Conservation (phyloP, 2,113 vertebrate species). For the Aleadryas rufinucha region DNA sequence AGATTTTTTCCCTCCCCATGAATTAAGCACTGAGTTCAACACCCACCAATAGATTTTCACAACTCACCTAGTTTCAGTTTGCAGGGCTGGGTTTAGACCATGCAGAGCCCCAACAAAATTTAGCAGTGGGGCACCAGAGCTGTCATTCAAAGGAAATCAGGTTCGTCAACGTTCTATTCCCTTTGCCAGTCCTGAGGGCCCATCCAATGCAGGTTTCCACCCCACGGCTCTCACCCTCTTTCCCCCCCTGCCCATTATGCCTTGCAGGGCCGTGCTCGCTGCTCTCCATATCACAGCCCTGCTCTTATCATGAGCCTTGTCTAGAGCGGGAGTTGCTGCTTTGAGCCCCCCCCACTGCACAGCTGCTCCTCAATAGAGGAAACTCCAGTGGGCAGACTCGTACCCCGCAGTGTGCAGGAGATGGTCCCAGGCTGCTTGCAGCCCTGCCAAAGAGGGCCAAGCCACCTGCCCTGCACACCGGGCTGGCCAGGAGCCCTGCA, state of each 20-base stretch:
- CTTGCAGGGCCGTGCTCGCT: rapidly evolving
- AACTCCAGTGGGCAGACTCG: rapidly evolving
- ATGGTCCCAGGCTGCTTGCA: neutral
- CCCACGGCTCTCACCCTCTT: neutral
- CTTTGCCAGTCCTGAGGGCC: neutral
- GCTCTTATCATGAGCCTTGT: neutral
- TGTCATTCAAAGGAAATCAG: neutral
- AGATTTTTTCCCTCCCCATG: neutral
- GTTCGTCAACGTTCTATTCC: neutral
- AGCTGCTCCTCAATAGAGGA: neutral
- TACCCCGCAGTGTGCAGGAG: neutral
- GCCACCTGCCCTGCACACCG: neutral
- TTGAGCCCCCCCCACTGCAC: neutral
- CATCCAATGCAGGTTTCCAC: neutral
- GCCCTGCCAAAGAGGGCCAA: neutral
- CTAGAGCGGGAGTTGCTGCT: neutral
- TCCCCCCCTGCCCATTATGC: too few relatives aligned
- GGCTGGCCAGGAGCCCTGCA: neutral
- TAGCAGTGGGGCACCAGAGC: neutral
- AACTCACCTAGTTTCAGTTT: neutral
- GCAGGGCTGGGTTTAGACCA: neutral
- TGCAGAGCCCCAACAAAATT: neutral
- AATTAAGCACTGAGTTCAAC: neutral
- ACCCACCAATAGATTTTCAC: neutral
- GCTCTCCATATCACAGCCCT: neutral